Evolutionary conservation across 2,888 invertebrate species (phyloP).

Genomic region (Linnaemya vulpina): DNA sequence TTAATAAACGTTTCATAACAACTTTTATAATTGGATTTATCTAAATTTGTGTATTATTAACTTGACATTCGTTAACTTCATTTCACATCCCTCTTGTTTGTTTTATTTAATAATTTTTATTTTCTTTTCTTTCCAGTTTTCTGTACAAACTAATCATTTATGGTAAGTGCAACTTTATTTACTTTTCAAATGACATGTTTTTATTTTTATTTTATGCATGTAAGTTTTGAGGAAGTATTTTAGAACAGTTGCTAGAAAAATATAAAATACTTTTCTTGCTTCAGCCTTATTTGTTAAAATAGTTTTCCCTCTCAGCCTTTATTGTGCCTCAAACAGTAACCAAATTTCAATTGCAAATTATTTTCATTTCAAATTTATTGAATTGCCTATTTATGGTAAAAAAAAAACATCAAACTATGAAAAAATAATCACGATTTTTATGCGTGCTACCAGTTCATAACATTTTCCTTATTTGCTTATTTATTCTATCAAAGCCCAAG

Average conservation of each 20-base stretch:
- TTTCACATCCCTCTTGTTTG: neutral
- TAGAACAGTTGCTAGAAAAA: constrained; percentile 20
- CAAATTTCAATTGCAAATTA: constrained; percentile 22
- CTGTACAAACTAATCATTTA: constrained; percentile 23
- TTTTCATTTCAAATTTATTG: constrained; percentile 19
- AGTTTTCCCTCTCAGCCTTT: neutral
- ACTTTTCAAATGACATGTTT: constrained; percentile 22
- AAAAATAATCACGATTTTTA: constrained; percentile 1
- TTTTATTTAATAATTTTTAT: constrained; percentile 44
- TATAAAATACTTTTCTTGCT: neutral
- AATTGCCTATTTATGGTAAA: constrained; percentile 22
- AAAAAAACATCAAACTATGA: constrained; percentile 10
- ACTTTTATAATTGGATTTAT: neutral
- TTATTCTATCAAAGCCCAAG: constrained; percentile 28
- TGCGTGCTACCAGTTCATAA: constrained; percentile 18
- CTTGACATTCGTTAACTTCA: constrained; percentile 8
- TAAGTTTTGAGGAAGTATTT: constrained; percentile 55
- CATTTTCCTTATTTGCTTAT: neutral
- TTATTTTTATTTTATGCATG: constrained; percentile 7
- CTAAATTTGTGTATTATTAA: constrained; percentile 5
- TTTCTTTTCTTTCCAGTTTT: constrained; percentile 21
- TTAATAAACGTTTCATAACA: constrained; percentile 9
- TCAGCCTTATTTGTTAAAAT: constrained; percentile 35
- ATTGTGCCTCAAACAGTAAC: neutral
- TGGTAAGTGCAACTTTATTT: constrained; percentile 47